Evolutionary conservation across 2,888 invertebrate species (phyloP), one percentile per base, ranked within the genome.

Genomic region (Catocala nupta): DNA sequence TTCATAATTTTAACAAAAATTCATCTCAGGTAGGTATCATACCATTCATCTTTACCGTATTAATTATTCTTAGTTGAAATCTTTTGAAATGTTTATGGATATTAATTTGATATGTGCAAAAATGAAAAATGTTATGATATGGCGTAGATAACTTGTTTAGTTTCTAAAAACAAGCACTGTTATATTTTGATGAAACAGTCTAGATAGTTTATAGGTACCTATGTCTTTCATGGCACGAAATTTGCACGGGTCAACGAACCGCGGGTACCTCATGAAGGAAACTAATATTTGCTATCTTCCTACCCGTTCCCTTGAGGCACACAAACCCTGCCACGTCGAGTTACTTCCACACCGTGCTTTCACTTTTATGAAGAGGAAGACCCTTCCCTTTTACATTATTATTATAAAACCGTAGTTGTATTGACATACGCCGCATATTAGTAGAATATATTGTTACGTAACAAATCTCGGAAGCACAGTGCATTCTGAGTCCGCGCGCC

Each of bases 231-330:
- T 80, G 82, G 75, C 83, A 87, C 82, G 86, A 90, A 92, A 89
- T 90, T 90, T 82, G 82, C 84, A 72, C 87, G 84, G 90, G 91
- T 92, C 92, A 90, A 86, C 85, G 92, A 91, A 90, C 93, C 85
- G 87, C 78, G 82, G 86, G 85, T 84, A 84, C 83, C 84, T 88
- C 84, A 84, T 83, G 86, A 87, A 89, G 87, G 85, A 87, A 89
- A 90, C 90, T 90, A 91, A 91, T 92, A 93, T 93, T 93, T 91
- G 86, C 88, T 81, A 87, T 88, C 86, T 87, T 89, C 88, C 86
- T 86, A 84, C 85, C 86, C 86, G 85, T 86, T 89, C 90, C 87
- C 91, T 88, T 78, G 81, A 87, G 90, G 88, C 86, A 83, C 83
- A 81, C 79, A 81, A 82, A 84, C 83, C 84, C 84, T 86, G 90